Base-by-base conservation (phyloP, 2,113 vertebrate species). In the Fregata magnificens region DNA sequence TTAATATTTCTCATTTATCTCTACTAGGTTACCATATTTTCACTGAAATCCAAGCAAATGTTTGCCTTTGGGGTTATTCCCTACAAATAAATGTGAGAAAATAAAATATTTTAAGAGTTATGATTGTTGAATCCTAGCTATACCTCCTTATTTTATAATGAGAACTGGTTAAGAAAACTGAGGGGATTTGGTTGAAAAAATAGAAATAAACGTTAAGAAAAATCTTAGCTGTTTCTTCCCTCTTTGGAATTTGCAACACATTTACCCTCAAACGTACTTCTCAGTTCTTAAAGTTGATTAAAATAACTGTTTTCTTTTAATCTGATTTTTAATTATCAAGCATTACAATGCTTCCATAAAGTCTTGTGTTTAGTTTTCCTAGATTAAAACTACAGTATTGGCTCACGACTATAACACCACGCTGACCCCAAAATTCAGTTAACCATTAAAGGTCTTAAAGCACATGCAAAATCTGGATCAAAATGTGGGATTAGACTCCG, bases 1-100 rank as follows among this genome's bases (percentile, higher is more conserved):
- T 78, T 83, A 90, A 78, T 93, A 79, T 85, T 84, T 86, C 76
- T 95, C 32, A 82, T 93, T 96, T 96, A 40, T 69, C 28, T 78
- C 59, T 78, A 56, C 73, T 53, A 94, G 55, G 62, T 89, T 96
- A 53, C 77, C 34, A 36, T 62, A 52, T 88, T 94, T 93, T 70
- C 49, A 76, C 55, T 69, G 86, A 86, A 87, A 94, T 94, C 38
- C 77, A 86, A 95, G 84, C 36, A 72, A 93, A 62, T 80, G 11
- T 61, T 93, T 91, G 66, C 74, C 74, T 93, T 89, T 95, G 55
- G 40, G 62, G 29, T 73, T 95, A 89, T 56, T 90, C 38, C 58
- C 63, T 76, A 34, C 62, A 63, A 90, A 92, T 67, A 83, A 53
- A 65, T 34, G 47, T 87, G 44, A 72, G 66, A 81, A 96, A 93